These are phyloP conservation scores for Synergus laeviventris DNA, from an alignment of 2,888 invertebrate genomes.

Conservation along the genomic window DNA sequence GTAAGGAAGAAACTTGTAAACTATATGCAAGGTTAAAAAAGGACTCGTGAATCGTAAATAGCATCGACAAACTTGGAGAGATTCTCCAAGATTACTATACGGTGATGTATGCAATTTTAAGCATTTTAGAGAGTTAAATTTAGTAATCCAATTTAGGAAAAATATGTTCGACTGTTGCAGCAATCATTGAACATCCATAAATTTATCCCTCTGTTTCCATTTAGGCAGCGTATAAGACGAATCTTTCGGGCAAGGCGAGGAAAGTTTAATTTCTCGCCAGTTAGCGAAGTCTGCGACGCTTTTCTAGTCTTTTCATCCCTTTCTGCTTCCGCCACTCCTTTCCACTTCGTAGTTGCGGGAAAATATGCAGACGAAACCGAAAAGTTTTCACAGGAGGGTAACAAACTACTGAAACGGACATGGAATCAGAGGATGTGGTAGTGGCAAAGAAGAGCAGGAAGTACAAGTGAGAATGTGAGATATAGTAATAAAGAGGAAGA, in stretches of 20 bases:
- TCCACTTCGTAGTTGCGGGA: background rate
- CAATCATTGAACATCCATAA: constrained; percentile 6
- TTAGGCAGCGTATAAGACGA: background rate
- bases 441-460: constrained; percentile 34
- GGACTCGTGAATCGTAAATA: constrained; percentile 10
- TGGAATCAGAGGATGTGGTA: constrained; percentile 44
- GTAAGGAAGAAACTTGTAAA: background rate
- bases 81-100: no score
- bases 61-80: background rate
- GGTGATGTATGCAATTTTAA: background rate
- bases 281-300: constrained; percentile 30
- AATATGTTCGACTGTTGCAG: background rate
- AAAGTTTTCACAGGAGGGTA: constrained; percentile 44
- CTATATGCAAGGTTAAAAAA: background rate
- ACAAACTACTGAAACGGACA: constrained; percentile 45
- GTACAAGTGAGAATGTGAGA: constrained; percentile 42
- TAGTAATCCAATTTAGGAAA: background rate
- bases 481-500: constrained; percentile 32
- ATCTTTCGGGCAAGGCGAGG: background rate
- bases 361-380: constrained; percentile 29
- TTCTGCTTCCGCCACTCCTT: background rate
- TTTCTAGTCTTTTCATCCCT: background rate
- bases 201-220: background rate
- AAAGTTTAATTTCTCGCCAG: constrained; percentile 45
- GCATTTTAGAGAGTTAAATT: background rate